Conservation (phyloP, 2,888 invertebrate genomes). For the Limnephilus marmoratus region DNA sequence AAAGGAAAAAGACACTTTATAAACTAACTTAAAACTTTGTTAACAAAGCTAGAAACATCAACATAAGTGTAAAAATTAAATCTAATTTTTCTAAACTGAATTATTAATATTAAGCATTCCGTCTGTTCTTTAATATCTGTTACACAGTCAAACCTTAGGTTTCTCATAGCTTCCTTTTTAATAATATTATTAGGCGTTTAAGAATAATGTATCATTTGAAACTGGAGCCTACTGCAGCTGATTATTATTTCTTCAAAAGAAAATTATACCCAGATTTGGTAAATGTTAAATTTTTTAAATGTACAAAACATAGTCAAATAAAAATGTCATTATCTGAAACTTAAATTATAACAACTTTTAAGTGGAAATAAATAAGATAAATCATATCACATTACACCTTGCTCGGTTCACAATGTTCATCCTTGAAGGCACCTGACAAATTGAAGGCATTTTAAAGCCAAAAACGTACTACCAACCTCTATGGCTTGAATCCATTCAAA, state of each 20-base stretch:
- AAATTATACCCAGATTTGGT: constrained; percentile 10
- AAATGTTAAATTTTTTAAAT: neutral
- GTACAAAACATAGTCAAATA: neutral
- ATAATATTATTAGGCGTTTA: neutral
- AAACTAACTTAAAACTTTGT: constrained; percentile 19
- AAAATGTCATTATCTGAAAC: constrained; percentile 5
- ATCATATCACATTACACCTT: constrained; percentile 27
- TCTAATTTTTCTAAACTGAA: neutral
- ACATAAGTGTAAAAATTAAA: neutral
- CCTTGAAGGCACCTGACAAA: constrained; percentile 20
- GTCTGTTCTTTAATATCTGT: constrained; percentile 29
- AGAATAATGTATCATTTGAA: neutral
- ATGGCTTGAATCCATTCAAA: constrained; percentile 25
- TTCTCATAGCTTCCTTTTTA: constrained; percentile 9
- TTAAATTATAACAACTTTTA: neutral
- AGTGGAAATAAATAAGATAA: constrained; percentile 19
- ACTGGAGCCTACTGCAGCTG: neutral
- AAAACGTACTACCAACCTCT: constrained; percentile 17
- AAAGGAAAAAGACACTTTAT: neutral
- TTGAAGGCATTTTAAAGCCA: neutral
- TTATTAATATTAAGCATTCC: neutral
- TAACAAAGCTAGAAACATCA: constrained; percentile 14
- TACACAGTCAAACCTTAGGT: constrained; percentile 41
- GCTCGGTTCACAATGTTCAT: neutral
- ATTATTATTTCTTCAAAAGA: constrained; percentile 25